Conservation (phyloP, 2,888 invertebrate species). For the Pandemis cinnamomeana region DNA sequence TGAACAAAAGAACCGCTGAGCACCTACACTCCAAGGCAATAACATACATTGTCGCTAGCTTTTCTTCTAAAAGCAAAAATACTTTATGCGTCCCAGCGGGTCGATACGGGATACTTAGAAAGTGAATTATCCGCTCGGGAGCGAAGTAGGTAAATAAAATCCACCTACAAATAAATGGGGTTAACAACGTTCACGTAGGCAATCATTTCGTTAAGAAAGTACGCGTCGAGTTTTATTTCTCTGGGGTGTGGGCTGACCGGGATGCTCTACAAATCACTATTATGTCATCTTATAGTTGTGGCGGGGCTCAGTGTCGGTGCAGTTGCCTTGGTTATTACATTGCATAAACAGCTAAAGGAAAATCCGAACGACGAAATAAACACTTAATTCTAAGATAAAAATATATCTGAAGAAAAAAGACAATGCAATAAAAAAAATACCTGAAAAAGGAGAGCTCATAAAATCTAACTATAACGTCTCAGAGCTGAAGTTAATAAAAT, state of each 20-base stretch:
- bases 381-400: not conserved
- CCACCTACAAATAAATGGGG: conserved; percentile 78
- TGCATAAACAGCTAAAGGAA: conserved; percentile 16
- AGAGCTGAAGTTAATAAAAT: too few relatives aligned
- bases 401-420: too few relatives aligned
- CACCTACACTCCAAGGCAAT: conserved; percentile 12
- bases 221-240: conserved; percentile 76
- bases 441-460: too few relatives aligned
- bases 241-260: conserved; percentile 61
- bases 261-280: conserved; percentile 70
- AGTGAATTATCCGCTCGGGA: conserved; percentile 80
- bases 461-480: too few relatives aligned
- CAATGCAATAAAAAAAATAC: too few relatives aligned
- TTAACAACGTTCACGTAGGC: conserved; percentile 82
- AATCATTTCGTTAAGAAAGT: conserved; percentile 83
- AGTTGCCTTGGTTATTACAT: conserved; percentile 37
- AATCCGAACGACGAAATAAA: not conserved
- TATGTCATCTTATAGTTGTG: conserved; percentile 53
- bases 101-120: conserved; percentile 79
- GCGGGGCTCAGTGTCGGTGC: conserved; percentile 32
- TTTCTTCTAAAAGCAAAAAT: conserved; percentile 62
- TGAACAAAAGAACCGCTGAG: conserved; percentile 25
- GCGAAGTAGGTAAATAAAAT: conserved; percentile 76
- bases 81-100: conserved; percentile 77
- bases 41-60: conserved; percentile 43